Evolutionary conservation across 2,113 vertebrate genomes (phyloP).

Genomic region (Zosterops hypoxanthus): DNA sequence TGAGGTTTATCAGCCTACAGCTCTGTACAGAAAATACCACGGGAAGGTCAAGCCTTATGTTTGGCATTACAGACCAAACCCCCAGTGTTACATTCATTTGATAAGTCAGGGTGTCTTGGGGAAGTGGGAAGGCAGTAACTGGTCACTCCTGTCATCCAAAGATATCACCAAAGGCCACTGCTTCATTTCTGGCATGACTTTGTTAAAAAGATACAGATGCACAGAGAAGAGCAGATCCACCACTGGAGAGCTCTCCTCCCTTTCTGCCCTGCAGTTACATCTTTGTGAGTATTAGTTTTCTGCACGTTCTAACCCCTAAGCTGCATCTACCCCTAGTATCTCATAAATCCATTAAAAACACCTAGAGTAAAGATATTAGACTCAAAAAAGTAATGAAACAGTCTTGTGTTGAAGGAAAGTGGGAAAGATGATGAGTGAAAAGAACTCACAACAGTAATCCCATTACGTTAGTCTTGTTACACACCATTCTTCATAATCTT

Average conservation of each 20-base stretch:
- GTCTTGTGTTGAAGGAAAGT: background rate
- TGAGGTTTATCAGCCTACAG: slow-evolving; percentile 16
- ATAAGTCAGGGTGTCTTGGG: background rate
- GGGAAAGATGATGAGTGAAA: background rate
- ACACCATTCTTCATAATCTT: slow-evolving; percentile 18
- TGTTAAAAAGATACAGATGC: background rate
- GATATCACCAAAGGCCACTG: background rate
- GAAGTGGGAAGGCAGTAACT: background rate
- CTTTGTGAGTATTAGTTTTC: background rate
- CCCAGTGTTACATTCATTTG: background rate
- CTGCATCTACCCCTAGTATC: background rate
- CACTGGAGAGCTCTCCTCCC: background rate
- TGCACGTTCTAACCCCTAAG: background rate
- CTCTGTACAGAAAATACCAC: background rate
- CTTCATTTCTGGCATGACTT: background rate
- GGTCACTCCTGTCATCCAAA: background rate
- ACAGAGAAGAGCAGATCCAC: background rate
- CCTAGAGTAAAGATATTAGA: background rate
- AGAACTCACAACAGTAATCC: slow-evolving; percentile 1
- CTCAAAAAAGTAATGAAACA: background rate
- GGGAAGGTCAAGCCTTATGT: background rate
- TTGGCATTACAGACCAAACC: background rate
- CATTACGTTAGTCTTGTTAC: slow-evolving; percentile 59
- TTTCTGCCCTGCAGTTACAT: background rate
- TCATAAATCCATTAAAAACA: background rate